Conservation (phyloP, 2,113 vertebrate genomes). For the Damaliscus lunatus region DNA sequence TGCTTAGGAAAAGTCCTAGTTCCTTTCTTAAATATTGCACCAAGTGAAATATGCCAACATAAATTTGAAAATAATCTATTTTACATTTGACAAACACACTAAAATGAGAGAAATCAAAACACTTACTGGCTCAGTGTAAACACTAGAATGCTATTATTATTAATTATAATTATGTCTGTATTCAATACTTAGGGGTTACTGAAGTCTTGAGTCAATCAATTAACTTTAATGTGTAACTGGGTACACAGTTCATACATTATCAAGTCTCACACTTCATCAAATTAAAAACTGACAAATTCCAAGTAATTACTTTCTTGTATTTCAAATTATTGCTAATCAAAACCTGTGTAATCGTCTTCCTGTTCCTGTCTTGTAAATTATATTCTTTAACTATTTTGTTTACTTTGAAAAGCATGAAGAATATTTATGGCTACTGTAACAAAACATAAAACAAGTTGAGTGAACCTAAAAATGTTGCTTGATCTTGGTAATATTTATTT, state of each 20-base stretch:
- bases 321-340: constrained; percentile 1
- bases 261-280: neutral
- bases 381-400: neutral
- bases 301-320: neutral
- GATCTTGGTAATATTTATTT: neutral
- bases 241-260: neutral
- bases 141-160: neutral
- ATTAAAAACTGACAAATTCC: constrained; percentile 11
- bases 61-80: neutral
- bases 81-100: neutral
- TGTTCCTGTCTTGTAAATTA: neutral
- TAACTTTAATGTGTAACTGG: neutral
- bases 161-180: neutral
- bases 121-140: neutral
- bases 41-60: neutral
- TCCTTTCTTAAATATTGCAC: neutral
- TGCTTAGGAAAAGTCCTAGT: neutral
- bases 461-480: neutral
- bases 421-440: neutral
- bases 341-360: neutral
- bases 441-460: neutral
- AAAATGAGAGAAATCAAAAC: neutral
- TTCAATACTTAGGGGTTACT: neutral
- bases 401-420: neutral
- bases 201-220: neutral